These are phyloP conservation scores for Magallana ariakensis DNA, from an alignment of 1,140 invertebrate species.

Conservation along the genomic window DNA sequence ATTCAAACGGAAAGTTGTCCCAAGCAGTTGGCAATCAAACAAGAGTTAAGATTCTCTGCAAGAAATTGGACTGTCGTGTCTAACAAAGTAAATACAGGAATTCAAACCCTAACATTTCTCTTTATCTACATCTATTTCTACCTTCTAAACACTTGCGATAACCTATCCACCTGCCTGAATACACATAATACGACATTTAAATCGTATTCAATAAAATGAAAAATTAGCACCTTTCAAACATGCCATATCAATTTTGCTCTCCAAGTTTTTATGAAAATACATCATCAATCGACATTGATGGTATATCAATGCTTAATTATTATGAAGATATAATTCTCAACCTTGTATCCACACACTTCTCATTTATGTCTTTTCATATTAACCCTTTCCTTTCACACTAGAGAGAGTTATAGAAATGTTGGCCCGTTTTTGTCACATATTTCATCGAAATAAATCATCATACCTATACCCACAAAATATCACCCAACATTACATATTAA, in stretches of 20 bases:
- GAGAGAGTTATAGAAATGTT: background rate
- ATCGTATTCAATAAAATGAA: conserved; percentile 24
- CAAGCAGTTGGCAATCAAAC: conserved; percentile 12
- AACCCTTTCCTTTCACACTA: background rate
- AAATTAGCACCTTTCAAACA: conserved; percentile 24
- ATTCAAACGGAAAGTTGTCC: background rate
- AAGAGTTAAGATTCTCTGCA: conserved; percentile 9
- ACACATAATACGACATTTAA: conserved; percentile 28
- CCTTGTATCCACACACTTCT: conserved; percentile 1
- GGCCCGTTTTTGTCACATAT: background rate
- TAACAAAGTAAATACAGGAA: background rate
- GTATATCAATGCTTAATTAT: background rate
- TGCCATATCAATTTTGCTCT: conserved; percentile 28
- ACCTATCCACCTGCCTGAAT: conserved; percentile 18
- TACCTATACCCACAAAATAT: background rate
- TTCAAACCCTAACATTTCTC: background rate
- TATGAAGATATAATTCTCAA: conserved; percentile 10
- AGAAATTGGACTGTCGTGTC: background rate
- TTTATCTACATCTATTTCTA: conserved; percentile 20
- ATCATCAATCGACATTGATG: conserved; percentile 13
- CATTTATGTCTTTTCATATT: background rate
- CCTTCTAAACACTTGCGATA: conserved; percentile 10
- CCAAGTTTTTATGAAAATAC: conserved; percentile 9
- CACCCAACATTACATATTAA: background rate
- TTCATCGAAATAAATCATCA: background rate